Conservation (phyloP, 2,888 invertebrate genomes). For the Chromoteleia sp. region DNA sequence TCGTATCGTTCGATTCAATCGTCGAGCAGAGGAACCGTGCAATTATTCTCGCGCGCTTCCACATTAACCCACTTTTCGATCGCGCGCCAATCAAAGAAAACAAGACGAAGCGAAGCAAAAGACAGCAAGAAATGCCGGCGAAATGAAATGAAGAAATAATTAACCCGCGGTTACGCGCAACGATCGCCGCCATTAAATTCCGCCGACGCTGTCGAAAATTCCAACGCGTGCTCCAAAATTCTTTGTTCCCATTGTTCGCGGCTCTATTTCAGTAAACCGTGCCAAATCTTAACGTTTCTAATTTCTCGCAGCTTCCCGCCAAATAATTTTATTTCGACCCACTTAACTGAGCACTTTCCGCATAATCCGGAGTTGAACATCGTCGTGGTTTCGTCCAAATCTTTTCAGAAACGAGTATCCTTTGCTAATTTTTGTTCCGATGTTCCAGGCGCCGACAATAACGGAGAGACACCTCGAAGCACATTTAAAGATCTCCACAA, state of each 20-base stretch:
- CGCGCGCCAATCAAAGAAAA: background rate
- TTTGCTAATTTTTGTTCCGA: too few species aligned
- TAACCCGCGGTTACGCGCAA: background rate
- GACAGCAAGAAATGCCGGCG: background rate
- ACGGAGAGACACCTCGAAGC: too few species aligned
- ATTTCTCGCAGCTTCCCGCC: conserved; percentile 12
- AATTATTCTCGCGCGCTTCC: conserved; percentile 13
- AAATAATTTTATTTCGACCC: conserved; percentile 18
- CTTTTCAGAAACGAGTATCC: too few species aligned
- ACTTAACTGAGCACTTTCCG: conserved; percentile 4
- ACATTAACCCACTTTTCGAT: conserved; percentile 19
- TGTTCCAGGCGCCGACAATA: too few species aligned
- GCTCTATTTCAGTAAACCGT: conserved; percentile 26
- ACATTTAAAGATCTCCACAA: too few species aligned
- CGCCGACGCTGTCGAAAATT: conserved; percentile 2
- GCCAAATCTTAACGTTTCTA: conserved; percentile 26
- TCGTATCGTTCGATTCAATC: conserved; percentile 24
- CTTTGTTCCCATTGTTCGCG: conserved; percentile 35
- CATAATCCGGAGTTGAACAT: too few species aligned
- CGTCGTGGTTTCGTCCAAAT: too few species aligned
- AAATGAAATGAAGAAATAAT: background rate
- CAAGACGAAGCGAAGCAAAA: background rate
- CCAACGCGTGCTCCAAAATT: background rate
- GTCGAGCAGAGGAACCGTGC: conserved; percentile 13
- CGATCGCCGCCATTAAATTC: background rate